A percentile compares a stretch with the other conserved stretches of the same genome.
phyloP scores from a whole-genome alignment of 2,888 invertebrate genomes.

The Tetragonisca angustula region DNA sequence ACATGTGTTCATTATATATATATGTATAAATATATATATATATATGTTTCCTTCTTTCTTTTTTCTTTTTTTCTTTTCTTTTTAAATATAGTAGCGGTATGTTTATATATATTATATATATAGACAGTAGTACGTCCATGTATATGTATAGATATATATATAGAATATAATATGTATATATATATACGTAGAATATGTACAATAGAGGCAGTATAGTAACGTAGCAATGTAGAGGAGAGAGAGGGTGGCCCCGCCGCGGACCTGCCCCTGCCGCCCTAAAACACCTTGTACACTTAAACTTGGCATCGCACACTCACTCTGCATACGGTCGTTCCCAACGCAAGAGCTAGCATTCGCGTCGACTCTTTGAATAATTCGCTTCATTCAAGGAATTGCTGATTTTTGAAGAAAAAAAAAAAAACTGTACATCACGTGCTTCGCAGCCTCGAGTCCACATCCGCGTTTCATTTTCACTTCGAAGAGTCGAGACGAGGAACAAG shows the following conservation, averaged over 20 bases:
- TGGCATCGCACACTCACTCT: conserved; percentile 72
- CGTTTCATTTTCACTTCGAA: conserved; percentile 48
- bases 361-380: conserved; percentile 36
- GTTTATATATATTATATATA: conserved; percentile 73
- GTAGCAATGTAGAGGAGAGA: conserved; percentile 82
- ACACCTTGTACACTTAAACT: conserved; percentile 69
- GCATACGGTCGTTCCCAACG: conserved; percentile 66
- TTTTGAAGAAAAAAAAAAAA: not conserved
- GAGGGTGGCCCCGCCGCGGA: conserved; percentile 81
- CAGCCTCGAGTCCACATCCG: not conserved
- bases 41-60: conserved; percentile 38
- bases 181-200: conserved; percentile 80
- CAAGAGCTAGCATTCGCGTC: conserved; percentile 68
- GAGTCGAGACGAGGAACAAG: conserved; percentile 53
- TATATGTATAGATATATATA: conserved; percentile 73
- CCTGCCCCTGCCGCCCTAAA: conserved; percentile 80
- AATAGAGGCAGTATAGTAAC: conserved; percentile 82
- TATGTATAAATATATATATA: conserved; percentile 65
- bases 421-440: too few species aligned
- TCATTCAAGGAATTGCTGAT: not conserved
- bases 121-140: conserved; percentile 75
- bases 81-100: conserved; percentile 58
- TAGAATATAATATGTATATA: conserved; percentile 75
- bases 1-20: conserved; percentile 71
- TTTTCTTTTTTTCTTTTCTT: conserved; percentile 36